Evolutionary conservation across 1,140 invertebrate species (phyloP).

Genomic region (Trypoxylus dichotomus): DNA sequence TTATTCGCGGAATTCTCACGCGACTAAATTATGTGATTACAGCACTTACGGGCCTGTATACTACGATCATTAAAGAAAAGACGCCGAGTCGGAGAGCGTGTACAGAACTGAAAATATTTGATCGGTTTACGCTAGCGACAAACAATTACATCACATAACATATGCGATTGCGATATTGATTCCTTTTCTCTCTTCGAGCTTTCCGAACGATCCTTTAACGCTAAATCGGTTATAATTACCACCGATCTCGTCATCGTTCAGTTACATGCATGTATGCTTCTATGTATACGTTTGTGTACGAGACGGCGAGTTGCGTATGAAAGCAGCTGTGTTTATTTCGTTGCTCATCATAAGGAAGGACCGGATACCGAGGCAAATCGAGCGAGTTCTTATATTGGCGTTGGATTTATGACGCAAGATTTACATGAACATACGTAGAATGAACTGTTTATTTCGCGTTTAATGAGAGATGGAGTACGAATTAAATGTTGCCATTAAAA

Average conservation of each 20-base stretch:
- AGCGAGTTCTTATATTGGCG: neutral
- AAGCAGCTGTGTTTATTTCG: constrained; percentile 8
- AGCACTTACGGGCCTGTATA: neutral
- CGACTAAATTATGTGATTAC: constrained; percentile 12
- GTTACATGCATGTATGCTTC: neutral
- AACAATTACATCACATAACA: constrained; percentile 22
- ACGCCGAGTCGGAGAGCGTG: neutral
- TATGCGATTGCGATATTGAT: neutral
- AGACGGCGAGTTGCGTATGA: neutral
- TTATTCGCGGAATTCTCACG: constrained; percentile 1
- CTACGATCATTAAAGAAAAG: neutral
- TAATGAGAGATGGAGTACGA: neutral
- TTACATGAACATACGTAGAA: neutral
- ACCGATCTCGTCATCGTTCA: neutral
- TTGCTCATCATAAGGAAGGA: constrained; percentile 5
- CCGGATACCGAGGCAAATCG: constrained; percentile 5
- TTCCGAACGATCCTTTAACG: neutral
- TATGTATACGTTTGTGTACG: neutral
- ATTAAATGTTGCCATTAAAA: neutral
- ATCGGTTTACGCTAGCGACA: constrained; percentile 8
- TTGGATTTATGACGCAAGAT: constrained; percentile 8
- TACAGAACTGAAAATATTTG: neutral
- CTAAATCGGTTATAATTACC: constrained; percentile 1
- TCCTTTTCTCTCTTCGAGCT: neutral
- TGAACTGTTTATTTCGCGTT: neutral